Evolutionary conservation across 1,140 invertebrate species (phyloP).

Genomic region (Macrostomum lignano): DNA sequence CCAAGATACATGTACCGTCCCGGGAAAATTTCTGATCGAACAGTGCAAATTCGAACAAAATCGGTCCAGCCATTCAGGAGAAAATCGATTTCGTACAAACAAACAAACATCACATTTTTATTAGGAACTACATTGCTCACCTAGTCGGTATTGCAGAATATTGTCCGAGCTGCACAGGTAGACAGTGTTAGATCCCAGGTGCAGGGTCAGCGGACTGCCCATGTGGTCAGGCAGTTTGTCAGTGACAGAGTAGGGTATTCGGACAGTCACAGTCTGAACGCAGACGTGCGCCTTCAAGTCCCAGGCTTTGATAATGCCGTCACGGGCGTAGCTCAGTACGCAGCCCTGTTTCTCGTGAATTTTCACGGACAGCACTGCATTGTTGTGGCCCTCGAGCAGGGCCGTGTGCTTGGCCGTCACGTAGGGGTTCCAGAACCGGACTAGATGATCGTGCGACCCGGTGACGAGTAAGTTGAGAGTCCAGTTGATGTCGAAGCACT

Average conservation of each 20-base stretch:
- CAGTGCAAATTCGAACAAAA: too few species aligned
- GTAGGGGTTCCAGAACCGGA: conserved; percentile 46
- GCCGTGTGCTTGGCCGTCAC: conserved; percentile 35
- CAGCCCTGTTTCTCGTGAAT: conserved; percentile 28
- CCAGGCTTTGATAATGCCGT: conserved; percentile 27
- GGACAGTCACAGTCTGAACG: conserved; percentile 24
- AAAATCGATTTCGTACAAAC: too few species aligned
- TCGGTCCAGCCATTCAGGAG: too few species aligned
- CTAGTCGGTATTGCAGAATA: too few species aligned
- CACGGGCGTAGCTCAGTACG: conserved; percentile 22
- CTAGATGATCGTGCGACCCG: conserved; percentile 40
- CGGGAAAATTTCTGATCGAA: too few species aligned
- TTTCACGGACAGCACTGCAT: conserved; percentile 36
- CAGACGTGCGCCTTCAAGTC: conserved; percentile 22
- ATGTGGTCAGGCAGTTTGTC: too few species aligned
- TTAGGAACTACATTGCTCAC: too few species aligned
- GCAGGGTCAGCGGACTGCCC: too few species aligned
- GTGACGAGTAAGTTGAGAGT: conserved; percentile 25
- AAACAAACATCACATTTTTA: too few species aligned
- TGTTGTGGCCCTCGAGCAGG: conserved; percentile 38
- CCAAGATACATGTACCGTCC: too few species aligned
- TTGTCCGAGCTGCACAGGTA: too few species aligned
- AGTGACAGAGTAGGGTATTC: conserved; percentile 19
- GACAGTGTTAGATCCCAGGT: too few species aligned
- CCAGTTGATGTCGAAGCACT: conserved; percentile 23